phyloP scores from a whole-genome alignment of 2,113 vertebrate species.

The Muntiacus reevesi region DNA sequence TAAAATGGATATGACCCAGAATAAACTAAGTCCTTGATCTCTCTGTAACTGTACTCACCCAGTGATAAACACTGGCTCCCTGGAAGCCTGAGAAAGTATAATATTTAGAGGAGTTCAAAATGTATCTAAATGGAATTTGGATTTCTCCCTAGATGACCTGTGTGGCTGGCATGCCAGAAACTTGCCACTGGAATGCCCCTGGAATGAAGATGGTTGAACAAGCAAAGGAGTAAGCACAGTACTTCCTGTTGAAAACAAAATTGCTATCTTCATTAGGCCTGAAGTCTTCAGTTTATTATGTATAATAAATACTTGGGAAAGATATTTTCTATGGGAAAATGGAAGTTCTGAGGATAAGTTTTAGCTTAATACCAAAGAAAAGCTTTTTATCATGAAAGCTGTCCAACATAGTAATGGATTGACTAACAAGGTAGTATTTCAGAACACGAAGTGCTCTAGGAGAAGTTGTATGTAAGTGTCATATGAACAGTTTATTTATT shows the following conservation, averaged over 20 bases:
- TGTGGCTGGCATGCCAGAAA: slow-evolving; percentile 55
- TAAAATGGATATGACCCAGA: slow-evolving; percentile 72
- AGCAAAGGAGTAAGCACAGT: neutral
- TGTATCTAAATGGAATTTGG: slow-evolving; percentile 68
- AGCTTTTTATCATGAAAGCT: neutral
- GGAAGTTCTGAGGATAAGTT: neutral
- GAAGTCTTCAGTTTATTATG: neutral
- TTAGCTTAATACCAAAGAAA: neutral
- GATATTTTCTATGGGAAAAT: neutral
- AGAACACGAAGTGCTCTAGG: neutral
- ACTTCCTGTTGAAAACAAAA: slow-evolving; percentile 56
- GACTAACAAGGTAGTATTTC: neutral
- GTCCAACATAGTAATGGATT: neutral
- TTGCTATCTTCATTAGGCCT: neutral
- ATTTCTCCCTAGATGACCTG: slow-evolving; percentile 73
- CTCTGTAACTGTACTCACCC: slow-evolving; percentile 76
- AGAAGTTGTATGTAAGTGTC: neutral
- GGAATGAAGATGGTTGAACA: slow-evolving; percentile 47
- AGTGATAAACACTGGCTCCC: slow-evolving; percentile 79
- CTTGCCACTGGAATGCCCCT: slow-evolving; percentile 62
- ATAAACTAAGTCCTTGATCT: slow-evolving; percentile 71
- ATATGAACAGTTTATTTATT: neutral
- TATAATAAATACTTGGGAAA: neutral
- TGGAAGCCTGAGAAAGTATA: slow-evolving; percentile 82
- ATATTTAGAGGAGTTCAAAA: slow-evolving; percentile 71